These are phyloP conservation scores for Psittacus erithacus DNA, from an alignment of 2,113 vertebrate genomes.

Conservation along the genomic window DNA sequence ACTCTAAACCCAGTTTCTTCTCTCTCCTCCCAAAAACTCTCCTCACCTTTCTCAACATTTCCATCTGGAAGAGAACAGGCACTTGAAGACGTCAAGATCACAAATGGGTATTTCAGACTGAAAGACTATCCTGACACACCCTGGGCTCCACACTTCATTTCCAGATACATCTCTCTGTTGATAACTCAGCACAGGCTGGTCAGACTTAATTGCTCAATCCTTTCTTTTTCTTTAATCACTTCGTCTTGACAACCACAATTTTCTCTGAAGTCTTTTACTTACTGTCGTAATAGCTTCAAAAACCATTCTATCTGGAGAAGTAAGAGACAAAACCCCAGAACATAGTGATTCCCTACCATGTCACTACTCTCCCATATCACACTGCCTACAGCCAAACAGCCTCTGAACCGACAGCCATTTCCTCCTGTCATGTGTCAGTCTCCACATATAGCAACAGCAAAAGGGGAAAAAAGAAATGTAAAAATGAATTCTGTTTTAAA, in stretches of 20 bases:
- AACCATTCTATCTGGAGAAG: not conserved
- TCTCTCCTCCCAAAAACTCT: not conserved
- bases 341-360: not conserved
- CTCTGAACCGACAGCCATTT: not conserved
- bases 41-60: not conserved
- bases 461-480: accelerated
- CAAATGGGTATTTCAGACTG: not conserved
- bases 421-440: not conserved
- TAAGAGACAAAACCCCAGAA: not conserved
- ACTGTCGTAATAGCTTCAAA: not conserved
- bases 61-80: not conserved
- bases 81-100: not conserved
- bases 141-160: not conserved
- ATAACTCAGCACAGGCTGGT: not conserved
- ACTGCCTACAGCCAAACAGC: not conserved
- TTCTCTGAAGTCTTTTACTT: not conserved
- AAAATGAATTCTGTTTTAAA: not conserved
- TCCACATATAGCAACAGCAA: not conserved
- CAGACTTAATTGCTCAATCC: not conserved
- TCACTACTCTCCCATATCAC: not conserved
- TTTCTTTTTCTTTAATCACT: not conserved
- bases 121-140: not conserved
- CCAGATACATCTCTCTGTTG: not conserved
- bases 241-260: not conserved
- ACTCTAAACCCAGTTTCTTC: not conserved